Evolutionary conservation across 1,140 invertebrate species (phyloP), one percentile per base, ranked within the genome.

Genomic region (Adelges cooleyi): DNA sequence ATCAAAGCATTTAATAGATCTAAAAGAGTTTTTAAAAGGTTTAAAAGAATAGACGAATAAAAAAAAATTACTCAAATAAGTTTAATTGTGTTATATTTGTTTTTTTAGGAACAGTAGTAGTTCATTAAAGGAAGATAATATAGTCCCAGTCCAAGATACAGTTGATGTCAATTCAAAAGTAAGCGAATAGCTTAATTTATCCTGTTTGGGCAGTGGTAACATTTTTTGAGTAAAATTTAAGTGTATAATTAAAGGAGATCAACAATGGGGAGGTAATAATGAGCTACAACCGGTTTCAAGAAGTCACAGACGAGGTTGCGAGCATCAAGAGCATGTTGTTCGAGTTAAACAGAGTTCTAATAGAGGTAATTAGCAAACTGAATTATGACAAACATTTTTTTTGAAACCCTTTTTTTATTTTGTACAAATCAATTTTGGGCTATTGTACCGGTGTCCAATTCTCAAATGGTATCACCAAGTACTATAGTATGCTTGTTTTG

Each of bases 11-110:
- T 62, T 29, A 62, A 62, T 23, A 46, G 42, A 25, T 62, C 56
- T 3, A 62, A 62, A 62, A 22, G 56, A 62, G 56, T 62, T 1
- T 62, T 62, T 46, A 62, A 62, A 62, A 44, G 56, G 56, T 62
- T 46, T n/a, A 18, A 18, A 52, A 4, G 1, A 4, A 10, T 36
- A 8, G 1, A 15, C n/a, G 20, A 22, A n/a, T 20, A 38, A 38
- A 18, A 53, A 22, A 15, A 5, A 53, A 53, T 38, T 53, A 9
- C 5, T 23, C 33, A 4, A 5, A 33, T 15, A 42, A 56, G 17
- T 1, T 23, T 56, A 9, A 23, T 42, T 44, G 5, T n/a, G 33
- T 20, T n/a, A 25, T 42, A 6, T 38, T 22, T 62, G 22, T 56
- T 33, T 33, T 62, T 62, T 36, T 62, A 62, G 56, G 29, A 62